phyloP scores from a whole-genome alignment of 2,797 vertebrate species.

The Lithobates pipiens region DNA sequence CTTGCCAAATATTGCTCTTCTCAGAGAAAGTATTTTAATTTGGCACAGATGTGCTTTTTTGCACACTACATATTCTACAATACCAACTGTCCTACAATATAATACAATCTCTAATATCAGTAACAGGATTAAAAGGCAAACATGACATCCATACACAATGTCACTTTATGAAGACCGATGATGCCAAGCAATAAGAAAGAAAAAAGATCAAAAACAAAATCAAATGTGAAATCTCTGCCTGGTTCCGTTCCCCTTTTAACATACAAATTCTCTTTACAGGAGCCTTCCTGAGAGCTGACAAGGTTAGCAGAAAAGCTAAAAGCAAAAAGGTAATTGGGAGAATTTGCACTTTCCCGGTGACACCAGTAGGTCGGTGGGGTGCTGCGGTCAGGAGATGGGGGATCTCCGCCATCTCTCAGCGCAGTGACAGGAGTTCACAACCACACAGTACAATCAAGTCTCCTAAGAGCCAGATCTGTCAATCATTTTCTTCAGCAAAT shows the following conservation, averaged over 20 bases:
- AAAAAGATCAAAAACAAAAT: background rate
- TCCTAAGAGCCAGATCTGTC: background rate
- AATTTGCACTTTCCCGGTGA: background rate
- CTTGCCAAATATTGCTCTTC: too few species aligned
- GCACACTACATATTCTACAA: too few species aligned
- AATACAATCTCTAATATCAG: too few species aligned
- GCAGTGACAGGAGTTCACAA: constrained; percentile 11
- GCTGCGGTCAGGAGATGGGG: background rate
- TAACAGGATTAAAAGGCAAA: too few species aligned
- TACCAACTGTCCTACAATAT: too few species aligned
- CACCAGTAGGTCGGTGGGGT: background rate
- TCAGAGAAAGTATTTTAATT: too few species aligned
- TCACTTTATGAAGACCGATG: too few species aligned
- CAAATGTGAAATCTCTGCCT: too few species aligned
- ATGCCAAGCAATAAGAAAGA: background rate
- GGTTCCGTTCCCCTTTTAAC: background rate
- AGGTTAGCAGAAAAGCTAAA: background rate
- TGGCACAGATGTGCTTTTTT: too few species aligned
- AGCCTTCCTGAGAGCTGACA: background rate
- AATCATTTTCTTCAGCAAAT: background rate
- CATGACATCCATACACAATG: too few species aligned
- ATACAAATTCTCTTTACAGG: background rate
- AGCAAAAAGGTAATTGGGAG: background rate
- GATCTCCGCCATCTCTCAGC: background rate
- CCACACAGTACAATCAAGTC: background rate